Base-by-base conservation (phyloP, 2,797 vertebrate genomes). In the Melopsittacus undulatus region DNA sequence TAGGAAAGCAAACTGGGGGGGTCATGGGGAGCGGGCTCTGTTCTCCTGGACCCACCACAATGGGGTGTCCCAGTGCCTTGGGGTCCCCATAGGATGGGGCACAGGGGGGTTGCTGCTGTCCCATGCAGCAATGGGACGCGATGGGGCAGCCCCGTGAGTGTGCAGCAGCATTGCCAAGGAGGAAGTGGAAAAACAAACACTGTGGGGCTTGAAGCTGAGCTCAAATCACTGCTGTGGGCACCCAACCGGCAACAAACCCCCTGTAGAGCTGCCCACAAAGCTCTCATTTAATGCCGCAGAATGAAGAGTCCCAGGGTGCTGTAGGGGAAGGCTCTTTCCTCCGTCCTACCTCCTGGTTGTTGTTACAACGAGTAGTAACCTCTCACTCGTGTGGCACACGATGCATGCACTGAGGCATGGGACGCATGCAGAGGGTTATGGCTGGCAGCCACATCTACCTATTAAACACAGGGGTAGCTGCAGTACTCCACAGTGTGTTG, bases 381-480 rank as follows among this genome's bases (percentile, higher is more conserved):
- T 11, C 42, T 32, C 1, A 0, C 6, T 76, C 18, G 24, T 16
- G 62, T 68, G 43, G 51, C 0, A 0, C 29, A 2, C 16, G 45
- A 13, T 18, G 54, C 0, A 0, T 14, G 1, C 0, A 0, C 43
- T 0, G 0, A 38, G 46, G 57, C 42, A 20, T 7, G 0, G 29
- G 29, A 20, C 0, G 1, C 22, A 81, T 10, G 13, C 9, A 8
- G 48, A 56, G 62, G 22, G 23, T 23, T 4, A 5, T 43, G 21
- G 4, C 3, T 4, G 36, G 64, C 30, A 52, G 45, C 29, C 30
- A 13, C 57, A 26, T 22, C 45, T 20, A 2, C 4, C 16, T 27
- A 2, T 36, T 17, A 20, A 23, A 22, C 3, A 1, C 0, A 24
- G 42, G 36, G 30, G 22, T 6, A 4, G 7, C 32, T 23, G 15